phyloP scores from a whole-genome alignment of 2,888 invertebrate genomes.

The Anagyrus pseudococci region DNA sequence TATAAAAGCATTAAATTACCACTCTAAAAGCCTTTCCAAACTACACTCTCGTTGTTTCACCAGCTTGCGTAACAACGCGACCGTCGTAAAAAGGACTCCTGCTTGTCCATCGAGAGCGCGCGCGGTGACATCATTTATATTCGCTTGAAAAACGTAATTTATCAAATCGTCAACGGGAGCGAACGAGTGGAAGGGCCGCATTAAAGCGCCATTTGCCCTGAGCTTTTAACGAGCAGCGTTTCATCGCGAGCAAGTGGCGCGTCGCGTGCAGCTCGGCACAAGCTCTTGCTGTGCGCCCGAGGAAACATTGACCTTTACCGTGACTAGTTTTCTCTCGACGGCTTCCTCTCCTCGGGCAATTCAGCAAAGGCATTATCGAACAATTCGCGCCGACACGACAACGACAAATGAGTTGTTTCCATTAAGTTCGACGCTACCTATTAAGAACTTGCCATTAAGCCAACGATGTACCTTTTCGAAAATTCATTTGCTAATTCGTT shows the following conservation, averaged over 20 bases:
- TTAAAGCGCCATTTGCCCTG: slow-evolving; percentile 6
- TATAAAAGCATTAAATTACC: no score
- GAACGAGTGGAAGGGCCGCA: not conserved
- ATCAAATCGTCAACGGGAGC: no score
- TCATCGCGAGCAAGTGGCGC: slow-evolving; percentile 13
- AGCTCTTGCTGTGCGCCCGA: not conserved
- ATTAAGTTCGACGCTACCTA: not conserved
- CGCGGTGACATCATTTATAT: no score
- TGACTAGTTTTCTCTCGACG: slow-evolving; percentile 19
- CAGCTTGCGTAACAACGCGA: no score
- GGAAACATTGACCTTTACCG: slow-evolving; percentile 34
- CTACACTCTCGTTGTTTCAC: no score
- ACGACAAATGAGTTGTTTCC: slow-evolving; percentile 4
- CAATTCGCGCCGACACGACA: slow-evolving; percentile 14
- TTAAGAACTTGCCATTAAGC: no score
- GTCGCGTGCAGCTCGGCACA: not conserved
- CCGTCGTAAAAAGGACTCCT: no score
- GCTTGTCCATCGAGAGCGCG: no score
- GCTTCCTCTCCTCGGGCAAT: slow-evolving; percentile 18
- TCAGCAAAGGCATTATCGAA: slow-evolving; percentile 23
- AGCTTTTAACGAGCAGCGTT: slow-evolving; percentile 32
- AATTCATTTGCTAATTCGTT: no score
- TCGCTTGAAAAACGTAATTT: no score
- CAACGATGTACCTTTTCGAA: no score
- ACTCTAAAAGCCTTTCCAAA: no score